These are phyloP conservation scores for Chunga burmeisteri DNA, from an alignment of 2,113 vertebrate genomes.

Conservation along the genomic window DNA sequence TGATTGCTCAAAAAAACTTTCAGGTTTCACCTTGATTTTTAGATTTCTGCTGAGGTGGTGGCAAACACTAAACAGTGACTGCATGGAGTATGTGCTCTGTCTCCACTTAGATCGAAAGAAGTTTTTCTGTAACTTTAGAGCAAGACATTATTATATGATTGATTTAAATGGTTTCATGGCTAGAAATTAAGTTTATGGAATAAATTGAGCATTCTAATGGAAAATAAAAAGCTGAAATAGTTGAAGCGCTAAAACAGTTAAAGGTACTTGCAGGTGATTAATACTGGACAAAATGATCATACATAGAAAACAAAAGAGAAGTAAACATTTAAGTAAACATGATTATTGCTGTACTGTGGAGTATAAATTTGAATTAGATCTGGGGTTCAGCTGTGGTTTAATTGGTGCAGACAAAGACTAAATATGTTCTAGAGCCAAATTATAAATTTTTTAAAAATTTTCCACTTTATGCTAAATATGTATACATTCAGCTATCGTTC, in stretches of 20 bases:
- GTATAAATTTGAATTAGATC: not conserved
- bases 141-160: not conserved
- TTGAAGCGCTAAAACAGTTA: not conserved
- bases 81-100: not conserved
- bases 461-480: not conserved
- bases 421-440: not conserved
- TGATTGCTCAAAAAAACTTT: not conserved
- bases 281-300: not conserved
- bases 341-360: not conserved
- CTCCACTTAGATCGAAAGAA: not conserved
- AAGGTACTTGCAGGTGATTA: not conserved
- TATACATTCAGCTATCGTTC: not conserved
- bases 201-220: not conserved
- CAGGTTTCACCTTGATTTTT: not conserved
- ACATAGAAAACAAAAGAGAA: not conserved
- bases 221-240: not conserved
- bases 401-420: not conserved
- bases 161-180: not conserved
- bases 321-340: not conserved
- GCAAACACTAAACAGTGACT: not conserved
- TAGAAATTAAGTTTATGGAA: conserved; percentile 33
- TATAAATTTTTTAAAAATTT: not conserved
- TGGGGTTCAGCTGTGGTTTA: not conserved
- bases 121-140: not conserved
- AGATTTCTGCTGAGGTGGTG: not conserved